phyloP scores from a whole-genome alignment of 2,113 vertebrate species.

The Nerophis ophidion region DNA sequence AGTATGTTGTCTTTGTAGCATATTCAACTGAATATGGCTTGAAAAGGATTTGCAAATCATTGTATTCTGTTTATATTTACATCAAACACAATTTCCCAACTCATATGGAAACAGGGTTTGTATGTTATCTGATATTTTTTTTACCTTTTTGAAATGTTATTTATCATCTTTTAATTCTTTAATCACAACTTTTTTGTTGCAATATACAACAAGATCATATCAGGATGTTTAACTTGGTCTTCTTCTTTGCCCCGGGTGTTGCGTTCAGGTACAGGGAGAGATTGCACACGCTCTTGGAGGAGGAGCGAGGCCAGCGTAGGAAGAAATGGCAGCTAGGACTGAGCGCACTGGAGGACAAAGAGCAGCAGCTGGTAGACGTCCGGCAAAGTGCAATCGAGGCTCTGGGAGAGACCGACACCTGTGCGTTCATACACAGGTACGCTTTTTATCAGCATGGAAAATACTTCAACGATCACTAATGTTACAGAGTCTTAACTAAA shows the following conservation, averaged over 20 bases:
- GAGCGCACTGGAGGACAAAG: slow-evolving; percentile 46
- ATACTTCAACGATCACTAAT: too few relatives aligned
- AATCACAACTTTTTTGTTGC: too few relatives aligned
- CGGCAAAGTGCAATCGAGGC: slow-evolving; percentile 32
- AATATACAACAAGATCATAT: neutral
- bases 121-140: too few relatives aligned
- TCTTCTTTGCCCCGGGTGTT: slow-evolving; percentile 6
- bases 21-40: too few relatives aligned
- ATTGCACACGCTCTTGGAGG: slow-evolving; percentile 45
- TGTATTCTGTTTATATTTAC: too few relatives aligned
- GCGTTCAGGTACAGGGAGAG: slow-evolving; percentile 51
- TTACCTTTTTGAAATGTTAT: too few relatives aligned
- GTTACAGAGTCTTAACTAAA: too few relatives aligned
- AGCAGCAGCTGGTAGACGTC: slow-evolving; percentile 50
- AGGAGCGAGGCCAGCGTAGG: slow-evolving; percentile 40
- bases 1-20: too few relatives aligned
- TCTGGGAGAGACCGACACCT: slow-evolving; percentile 50
- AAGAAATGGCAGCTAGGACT: slow-evolving; percentile 52
- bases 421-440: slow-evolving; percentile 59
- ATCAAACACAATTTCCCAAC: too few relatives aligned
- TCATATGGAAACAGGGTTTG: too few relatives aligned
- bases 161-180: too few relatives aligned
- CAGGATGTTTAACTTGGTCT: neutral
- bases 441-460: neutral
- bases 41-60: too few relatives aligned